Percentiles rank a stretch among this genome's conserved stretches.
These are phyloP conservation scores for Listronotus oregonensis DNA, from an alignment of 1,140 invertebrate genomes.

Conservation along the genomic window DNA sequence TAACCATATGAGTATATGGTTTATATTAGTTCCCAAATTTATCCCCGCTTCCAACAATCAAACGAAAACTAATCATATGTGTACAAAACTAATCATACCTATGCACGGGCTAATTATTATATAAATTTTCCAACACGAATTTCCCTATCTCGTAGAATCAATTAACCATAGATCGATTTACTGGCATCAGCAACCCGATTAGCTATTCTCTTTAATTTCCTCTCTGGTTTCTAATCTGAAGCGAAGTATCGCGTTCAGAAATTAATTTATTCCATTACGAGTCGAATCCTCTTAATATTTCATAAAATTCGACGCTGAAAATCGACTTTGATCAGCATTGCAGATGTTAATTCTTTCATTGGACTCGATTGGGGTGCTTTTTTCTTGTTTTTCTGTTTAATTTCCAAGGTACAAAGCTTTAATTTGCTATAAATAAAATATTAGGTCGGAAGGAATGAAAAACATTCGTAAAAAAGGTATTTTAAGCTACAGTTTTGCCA, in stretches of 20 bases:
- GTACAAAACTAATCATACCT: neutral
- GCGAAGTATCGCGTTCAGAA: constrained; percentile 37
- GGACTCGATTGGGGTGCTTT: constrained; percentile 5
- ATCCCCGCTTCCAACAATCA: constrained; percentile 8
- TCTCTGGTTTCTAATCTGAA: constrained; percentile 30
- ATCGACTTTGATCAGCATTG: constrained; percentile 37
- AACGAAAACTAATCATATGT: constrained; percentile 22
- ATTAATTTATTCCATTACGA: constrained; percentile 40
- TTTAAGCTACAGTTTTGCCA: too few relatives aligned
- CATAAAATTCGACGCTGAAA: constrained; percentile 27
- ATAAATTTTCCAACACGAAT: constrained; percentile 2
- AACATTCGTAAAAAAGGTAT: neutral
- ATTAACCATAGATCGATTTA: constrained; percentile 36
- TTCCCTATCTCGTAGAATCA: constrained; percentile 26
- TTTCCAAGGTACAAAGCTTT: constrained; percentile 19
- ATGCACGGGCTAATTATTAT: constrained; percentile 2
- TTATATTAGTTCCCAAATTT: too few relatives aligned
- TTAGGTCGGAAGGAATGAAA: neutral
- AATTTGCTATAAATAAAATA: constrained; percentile 20
- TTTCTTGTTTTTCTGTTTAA: constrained; percentile 27
- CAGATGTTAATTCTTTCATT: constrained; percentile 40
- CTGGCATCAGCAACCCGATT: constrained; percentile 27
- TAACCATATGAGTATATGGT: too few relatives aligned
- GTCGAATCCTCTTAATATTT: constrained; percentile 37
- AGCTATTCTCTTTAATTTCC: constrained; percentile 38